These are phyloP conservation scores for Ibycter americanus DNA, from an alignment of 2,797 vertebrate genomes.

Conservation along the genomic window DNA sequence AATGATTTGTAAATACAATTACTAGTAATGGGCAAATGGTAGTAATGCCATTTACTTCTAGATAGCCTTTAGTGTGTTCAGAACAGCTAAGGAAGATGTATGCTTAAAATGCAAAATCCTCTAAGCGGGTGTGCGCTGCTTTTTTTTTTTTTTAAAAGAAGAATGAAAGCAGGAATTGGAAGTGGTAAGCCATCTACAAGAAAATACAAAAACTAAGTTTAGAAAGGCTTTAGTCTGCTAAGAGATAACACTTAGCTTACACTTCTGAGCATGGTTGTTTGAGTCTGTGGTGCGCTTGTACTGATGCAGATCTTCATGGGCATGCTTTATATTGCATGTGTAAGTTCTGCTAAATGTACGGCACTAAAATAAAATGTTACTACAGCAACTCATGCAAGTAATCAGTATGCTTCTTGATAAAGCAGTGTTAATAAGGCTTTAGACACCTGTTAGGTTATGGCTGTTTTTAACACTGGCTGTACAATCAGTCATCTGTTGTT, in stretches of 20 bases:
- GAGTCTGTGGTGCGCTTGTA: neutral
- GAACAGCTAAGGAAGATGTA: neutral
- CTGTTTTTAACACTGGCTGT: neutral
- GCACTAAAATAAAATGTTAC: neutral
- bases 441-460: neutral
- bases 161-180: neutral
- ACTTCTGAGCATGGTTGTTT: neutral
- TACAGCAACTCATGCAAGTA: neutral
- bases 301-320: neutral
- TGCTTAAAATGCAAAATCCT: neutral
- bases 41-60: neutral
- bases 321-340: neutral
- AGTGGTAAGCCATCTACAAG: neutral
- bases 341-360: neutral
- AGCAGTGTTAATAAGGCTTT: neutral
- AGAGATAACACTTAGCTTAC: neutral
- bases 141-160: neutral
- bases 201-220: neutral
- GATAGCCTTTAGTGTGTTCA: neutral
- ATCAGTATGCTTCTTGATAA: neutral
- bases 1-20: neutral
- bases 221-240: neutral
- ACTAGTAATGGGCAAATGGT: neutral
- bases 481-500: neutral
- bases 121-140: neutral